phyloP scores from a whole-genome alignment of 2,113 vertebrate genomes.

The Mustela lutreola region DNA sequence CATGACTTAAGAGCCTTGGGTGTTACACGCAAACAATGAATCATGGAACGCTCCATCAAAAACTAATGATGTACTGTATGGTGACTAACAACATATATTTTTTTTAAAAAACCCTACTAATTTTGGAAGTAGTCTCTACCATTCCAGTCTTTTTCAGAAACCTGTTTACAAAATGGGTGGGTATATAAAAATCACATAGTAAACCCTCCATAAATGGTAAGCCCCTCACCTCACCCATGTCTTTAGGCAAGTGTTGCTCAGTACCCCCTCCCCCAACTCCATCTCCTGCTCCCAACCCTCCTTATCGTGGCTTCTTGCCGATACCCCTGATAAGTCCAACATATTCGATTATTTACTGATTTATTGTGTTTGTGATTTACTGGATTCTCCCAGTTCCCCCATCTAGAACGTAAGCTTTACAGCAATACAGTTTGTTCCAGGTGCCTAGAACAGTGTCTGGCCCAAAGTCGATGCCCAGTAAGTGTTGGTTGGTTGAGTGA shows the following conservation, averaged over 20 bases:
- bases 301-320: neutral
- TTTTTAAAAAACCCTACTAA: no score
- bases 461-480: neutral
- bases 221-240: neutral
- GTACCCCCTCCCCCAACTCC: neutral
- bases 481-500: neutral
- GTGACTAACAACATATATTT: no score
- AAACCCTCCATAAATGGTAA: neutral
- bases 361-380: neutral
- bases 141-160: neutral
- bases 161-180: neutral
- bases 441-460: neutral
- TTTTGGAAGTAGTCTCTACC: neutral
- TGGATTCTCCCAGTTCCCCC: neutral
- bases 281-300: fast-evolving
- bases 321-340: neutral
- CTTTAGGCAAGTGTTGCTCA: neutral
- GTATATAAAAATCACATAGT: neutral
- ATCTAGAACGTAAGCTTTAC: neutral
- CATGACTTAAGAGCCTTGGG: neutral
- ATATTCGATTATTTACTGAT: neutral
- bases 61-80: no score
- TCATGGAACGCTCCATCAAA: no score
- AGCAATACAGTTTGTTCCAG: neutral
- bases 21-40: no score